phyloP scores from a whole-genome alignment of 2,797 vertebrate genomes.

The Luscinia luscinia region DNA sequence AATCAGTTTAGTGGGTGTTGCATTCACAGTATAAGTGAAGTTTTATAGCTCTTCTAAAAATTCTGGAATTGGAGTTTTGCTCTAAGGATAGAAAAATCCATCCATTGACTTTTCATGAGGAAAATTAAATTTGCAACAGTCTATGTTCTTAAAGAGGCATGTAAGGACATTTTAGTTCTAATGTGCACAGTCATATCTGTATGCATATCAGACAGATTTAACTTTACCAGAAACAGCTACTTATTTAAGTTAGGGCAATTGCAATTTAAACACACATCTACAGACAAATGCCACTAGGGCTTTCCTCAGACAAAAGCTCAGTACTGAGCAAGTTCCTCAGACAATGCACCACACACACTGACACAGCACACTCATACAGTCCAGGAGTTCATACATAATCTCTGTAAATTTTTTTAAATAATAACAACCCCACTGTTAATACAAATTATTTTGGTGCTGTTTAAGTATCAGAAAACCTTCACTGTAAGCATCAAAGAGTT shows the following conservation, averaged over 20 bases:
- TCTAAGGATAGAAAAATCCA: not conserved
- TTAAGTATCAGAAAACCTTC: slow-evolving; percentile 3
- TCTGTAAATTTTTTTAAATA: not conserved
- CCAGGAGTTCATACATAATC: not conserved
- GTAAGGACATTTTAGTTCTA: not conserved
- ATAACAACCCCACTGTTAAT: not conserved
- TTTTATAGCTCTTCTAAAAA: not conserved
- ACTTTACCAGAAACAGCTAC: not conserved
- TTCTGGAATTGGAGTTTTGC: not conserved
- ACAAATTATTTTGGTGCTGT: not conserved
- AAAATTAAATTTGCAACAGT: not conserved
- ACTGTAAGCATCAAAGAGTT: not conserved
- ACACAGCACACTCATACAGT: not conserved
- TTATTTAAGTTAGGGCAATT: not conserved
- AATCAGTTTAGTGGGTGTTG: not conserved
- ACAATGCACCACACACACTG: not conserved
- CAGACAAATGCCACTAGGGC: not conserved
- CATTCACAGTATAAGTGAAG: not conserved
- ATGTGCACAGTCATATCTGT: not conserved
- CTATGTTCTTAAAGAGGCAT: not conserved
- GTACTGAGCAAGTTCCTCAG: not conserved
- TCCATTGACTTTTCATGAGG: not conserved
- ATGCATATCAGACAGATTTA: not conserved
- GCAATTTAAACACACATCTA: not conserved
- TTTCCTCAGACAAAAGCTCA: not conserved